Conservation (phyloP, 2,113 vertebrate species). For the Callospermophilus lateralis region DNA sequence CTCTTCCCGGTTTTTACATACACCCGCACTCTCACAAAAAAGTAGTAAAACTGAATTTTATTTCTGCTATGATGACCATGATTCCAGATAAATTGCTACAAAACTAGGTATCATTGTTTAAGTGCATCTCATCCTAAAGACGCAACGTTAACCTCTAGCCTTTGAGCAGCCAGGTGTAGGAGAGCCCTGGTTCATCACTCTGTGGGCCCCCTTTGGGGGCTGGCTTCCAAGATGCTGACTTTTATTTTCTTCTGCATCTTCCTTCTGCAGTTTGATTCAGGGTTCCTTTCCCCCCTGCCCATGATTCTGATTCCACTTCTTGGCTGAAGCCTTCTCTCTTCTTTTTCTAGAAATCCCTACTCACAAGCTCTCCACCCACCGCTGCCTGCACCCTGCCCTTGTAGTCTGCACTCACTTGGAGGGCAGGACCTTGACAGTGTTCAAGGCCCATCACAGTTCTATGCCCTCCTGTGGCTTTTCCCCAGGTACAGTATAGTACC, state of each 20-base stretch:
- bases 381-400: background rate
- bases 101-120: background rate
- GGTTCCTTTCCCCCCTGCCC: background rate
- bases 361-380: background rate
- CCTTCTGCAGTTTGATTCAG: background rate
- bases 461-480: background rate
- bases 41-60: conserved; percentile 50
- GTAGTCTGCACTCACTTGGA: background rate
- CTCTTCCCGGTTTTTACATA: conserved; percentile 64
- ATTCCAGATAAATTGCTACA: background rate
- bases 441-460: background rate
- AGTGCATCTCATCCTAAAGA: background rate
- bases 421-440: background rate
- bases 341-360: background rate
- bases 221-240: background rate
- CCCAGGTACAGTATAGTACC: background rate
- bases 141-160: background rate
- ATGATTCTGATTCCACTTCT: conserved; percentile 14
- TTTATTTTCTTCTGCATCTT: background rate
- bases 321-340: conserved; percentile 8
- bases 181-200: background rate
- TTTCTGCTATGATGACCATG: conserved; percentile 46
- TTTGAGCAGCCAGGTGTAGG: background rate
- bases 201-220: background rate
- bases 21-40: conserved; percentile 58